These are phyloP conservation scores for Branchinecta lindahli DNA, from an alignment of 1,140 invertebrate genomes.

Conservation along the genomic window DNA sequence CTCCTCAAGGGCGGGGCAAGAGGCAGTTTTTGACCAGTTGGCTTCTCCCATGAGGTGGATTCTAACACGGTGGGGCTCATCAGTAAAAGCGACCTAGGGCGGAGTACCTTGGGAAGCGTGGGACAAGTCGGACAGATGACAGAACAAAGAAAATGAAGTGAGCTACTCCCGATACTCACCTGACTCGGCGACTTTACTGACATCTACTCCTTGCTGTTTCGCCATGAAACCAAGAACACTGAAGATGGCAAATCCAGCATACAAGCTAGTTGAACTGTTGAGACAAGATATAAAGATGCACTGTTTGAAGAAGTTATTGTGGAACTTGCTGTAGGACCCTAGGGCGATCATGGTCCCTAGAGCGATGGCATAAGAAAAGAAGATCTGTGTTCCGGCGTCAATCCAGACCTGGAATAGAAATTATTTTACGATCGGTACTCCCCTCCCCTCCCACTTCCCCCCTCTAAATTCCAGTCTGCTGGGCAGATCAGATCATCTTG, in stretches of 20 bases:
- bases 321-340: conserved; percentile 54
- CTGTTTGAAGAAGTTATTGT: conserved; percentile 48
- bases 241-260: conserved; percentile 59
- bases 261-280: conserved; percentile 55
- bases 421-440: no score
- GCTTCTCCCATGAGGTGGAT: no score
- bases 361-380: conserved; percentile 42
- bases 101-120: no score
- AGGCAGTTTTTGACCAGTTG: no score
- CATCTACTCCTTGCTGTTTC: conserved; percentile 29
- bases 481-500: no score
- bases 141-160: no score
- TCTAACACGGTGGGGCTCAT: no score
- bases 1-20: no score
- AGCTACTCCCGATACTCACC: conserved; percentile 12
- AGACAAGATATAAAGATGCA: conserved; percentile 31
- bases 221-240: conserved; percentile 63
- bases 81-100: no score
- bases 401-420: conserved; percentile 32
- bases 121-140: no score
- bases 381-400: conserved; percentile 43
- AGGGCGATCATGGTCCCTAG: conserved; percentile 53
- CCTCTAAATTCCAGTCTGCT: no score
- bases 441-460: no score
- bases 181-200: conserved; percentile 32